phyloP scores from a whole-genome alignment of 64 coral and sea anemone genomes.

The Trachythela sp. region DNA sequence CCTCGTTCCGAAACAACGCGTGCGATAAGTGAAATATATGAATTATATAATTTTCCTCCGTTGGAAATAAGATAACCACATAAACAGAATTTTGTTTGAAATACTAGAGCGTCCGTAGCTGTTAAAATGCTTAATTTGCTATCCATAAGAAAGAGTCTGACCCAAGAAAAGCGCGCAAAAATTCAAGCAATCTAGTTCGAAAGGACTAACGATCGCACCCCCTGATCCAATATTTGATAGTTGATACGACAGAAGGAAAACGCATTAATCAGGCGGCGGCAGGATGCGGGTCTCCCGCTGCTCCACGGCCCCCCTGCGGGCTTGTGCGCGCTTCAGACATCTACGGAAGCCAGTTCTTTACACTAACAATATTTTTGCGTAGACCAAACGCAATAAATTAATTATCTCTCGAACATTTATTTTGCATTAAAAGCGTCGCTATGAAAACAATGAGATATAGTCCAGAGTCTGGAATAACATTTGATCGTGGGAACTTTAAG shows the following conservation, averaged over 20 bases:
- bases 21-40: too few relatives aligned
- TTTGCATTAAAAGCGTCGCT: not conserved
- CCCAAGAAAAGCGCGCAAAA: too few relatives aligned
- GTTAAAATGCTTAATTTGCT: too few relatives aligned
- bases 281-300: not conserved
- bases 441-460: not conserved
- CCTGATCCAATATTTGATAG: not conserved
- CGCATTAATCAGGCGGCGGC: not conserved
- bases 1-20: too few relatives aligned
- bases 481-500: too few relatives aligned
- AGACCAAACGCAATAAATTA: not conserved
- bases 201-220: not conserved
- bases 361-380: not conserved
- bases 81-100: too few relatives aligned
- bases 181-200: too few relatives aligned
- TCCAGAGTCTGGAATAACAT: too few relatives aligned
- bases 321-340: not conserved
- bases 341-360: not conserved
- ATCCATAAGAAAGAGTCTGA: too few relatives aligned
- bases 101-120: too few relatives aligned
- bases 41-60: too few relatives aligned
- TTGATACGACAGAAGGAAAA: not conserved
- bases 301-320: not conserved
- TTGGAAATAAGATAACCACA: too few relatives aligned
- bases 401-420: not conserved